Conservation (phyloP, 1,140 invertebrate genomes). For the Cheumatopsyche charites region DNA sequence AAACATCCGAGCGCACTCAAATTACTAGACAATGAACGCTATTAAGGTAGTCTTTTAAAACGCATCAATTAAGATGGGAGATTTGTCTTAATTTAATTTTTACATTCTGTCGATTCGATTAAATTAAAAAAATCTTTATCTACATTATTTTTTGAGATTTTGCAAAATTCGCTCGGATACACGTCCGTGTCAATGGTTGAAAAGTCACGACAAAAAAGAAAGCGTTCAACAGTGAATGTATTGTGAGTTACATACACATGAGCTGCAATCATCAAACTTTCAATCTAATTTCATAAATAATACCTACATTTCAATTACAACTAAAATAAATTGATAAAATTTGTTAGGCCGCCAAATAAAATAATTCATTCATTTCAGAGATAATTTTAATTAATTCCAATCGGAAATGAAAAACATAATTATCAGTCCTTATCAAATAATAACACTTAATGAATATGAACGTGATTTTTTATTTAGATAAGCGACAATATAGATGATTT, state of each 20-base stretch:
- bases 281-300: background rate
- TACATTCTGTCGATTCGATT: slow-evolving; percentile 9
- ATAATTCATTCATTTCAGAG: no score
- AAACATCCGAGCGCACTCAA: background rate
- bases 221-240: slow-evolving; percentile 8
- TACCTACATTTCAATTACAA: no score
- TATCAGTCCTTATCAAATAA: background rate
- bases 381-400: no score
- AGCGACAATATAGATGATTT: no score
- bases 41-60: slow-evolving; percentile 31
- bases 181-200: slow-evolving; percentile 16
- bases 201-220: slow-evolving; percentile 15
- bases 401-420: background rate
- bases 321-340: no score
- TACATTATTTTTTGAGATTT: background rate
- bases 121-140: background rate
- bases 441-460: no score
- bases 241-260: background rate
- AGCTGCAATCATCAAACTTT: background rate
- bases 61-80: slow-evolving; percentile 10
- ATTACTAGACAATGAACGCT: slow-evolving; percentile 24
- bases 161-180: background rate
- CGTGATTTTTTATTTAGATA: no score
- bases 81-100: background rate
- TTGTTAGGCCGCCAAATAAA: no score